phyloP scores from a whole-genome alignment of 2,888 invertebrate species.

The Sinohyriopsis cumingii region DNA sequence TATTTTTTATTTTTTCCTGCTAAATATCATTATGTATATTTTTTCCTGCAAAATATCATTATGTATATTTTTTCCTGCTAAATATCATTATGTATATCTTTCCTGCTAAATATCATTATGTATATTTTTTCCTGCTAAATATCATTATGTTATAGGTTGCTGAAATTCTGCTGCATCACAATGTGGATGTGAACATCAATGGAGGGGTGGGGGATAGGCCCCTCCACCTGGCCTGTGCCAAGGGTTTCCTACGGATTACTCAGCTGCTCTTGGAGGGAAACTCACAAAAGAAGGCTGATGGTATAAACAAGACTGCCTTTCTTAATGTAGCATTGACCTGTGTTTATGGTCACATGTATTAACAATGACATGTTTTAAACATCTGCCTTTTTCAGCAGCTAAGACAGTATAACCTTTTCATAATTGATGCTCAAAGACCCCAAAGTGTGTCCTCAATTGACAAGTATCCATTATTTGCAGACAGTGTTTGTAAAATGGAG shows the following conservation, averaged over 20 bases:
- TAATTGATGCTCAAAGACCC: no score
- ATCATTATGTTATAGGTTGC: conserved; percentile 65
- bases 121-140: conserved; percentile 2
- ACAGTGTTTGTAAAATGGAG: no score
- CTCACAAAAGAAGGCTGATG: conserved; percentile 65
- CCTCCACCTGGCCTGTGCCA: conserved; percentile 71
- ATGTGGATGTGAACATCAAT: conserved; percentile 71
- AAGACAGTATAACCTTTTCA: no score
- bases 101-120: not conserved
- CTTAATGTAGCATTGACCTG: not conserved
- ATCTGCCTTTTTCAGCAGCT: no score
- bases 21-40: conserved; percentile 6
- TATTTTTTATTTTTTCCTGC: not conserved
- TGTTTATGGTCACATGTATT: not conserved
- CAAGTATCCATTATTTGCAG: no score
- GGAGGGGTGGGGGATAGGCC: conserved; percentile 73
- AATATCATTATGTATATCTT: conserved; percentile 4
- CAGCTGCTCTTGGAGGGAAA: conserved; percentile 70
- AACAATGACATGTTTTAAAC: not conserved
- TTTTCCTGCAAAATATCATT: no score
- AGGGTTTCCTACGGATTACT: conserved; percentile 69
- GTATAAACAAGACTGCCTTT: conserved; percentile 43
- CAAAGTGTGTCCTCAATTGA: no score
- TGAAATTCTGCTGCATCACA: conserved; percentile 64
- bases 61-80: conserved; percentile 3